Percentiles rank a stretch among this genome's conserved stretches.
These are phyloP conservation scores for Chrysolina oricalcia DNA, from an alignment of 2,888 invertebrate species.

Conservation along the genomic window DNA sequence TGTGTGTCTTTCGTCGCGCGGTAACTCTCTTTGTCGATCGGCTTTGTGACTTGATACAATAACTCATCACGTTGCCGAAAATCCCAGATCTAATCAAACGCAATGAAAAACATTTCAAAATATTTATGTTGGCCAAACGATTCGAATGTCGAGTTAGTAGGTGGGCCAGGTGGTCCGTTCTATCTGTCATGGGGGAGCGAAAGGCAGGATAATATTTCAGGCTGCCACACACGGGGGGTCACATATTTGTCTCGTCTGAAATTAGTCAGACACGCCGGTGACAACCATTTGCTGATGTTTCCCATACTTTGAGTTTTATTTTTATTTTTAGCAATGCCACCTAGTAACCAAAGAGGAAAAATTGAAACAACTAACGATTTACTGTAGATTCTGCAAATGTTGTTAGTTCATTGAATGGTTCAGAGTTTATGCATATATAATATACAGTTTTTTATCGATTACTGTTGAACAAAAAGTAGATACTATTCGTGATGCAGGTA, in stretches of 20 bases:
- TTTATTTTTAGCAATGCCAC: not conserved
- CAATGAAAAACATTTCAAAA: conserved; percentile 4
- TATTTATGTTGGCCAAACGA: conserved; percentile 39
- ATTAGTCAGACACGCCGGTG: conserved; percentile 41
- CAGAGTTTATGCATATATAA: too few species aligned
- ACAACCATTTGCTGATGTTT: conserved; percentile 35
- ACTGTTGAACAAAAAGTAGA: too few species aligned
- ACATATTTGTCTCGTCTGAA: conserved; percentile 43
- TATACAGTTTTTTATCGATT: too few species aligned
- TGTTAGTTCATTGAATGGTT: too few species aligned
- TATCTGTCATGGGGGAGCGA: conserved; percentile 35
- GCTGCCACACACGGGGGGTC: conserved; percentile 54
- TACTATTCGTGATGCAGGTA: too few species aligned
- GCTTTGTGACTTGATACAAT: too few species aligned
- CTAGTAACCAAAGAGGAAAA: not conserved
- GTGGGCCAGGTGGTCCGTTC: conserved; percentile 51
- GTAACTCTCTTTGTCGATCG: too few species aligned
- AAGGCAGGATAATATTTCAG: conserved; percentile 45
- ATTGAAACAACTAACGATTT: not conserved
- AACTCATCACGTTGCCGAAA: not conserved
- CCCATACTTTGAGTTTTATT: conserved; percentile 32
- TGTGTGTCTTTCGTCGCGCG: too few species aligned
- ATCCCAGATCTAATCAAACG: not conserved
- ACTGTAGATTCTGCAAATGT: too few species aligned
- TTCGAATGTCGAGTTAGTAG: conserved; percentile 33